Base-by-base conservation (phyloP, 2,113 vertebrate species). In the Nothocercus julius region DNA sequence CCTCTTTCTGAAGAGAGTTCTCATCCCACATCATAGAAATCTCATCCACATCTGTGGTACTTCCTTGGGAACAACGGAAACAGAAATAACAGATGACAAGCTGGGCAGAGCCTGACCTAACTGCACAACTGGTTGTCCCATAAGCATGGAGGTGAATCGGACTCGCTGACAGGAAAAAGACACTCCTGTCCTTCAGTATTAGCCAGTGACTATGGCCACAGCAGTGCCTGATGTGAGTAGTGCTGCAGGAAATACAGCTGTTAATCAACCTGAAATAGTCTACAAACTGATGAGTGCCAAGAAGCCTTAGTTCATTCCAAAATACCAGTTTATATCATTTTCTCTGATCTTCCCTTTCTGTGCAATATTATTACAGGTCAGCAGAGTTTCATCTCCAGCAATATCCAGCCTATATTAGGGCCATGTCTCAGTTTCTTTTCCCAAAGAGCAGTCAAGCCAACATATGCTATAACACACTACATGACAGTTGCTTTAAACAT, bases 41-140 rank as follows among this genome's bases (percentile, higher is more conserved):
- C 63, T 95, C 22, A 0, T 88, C 92, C 75, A 87, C 68, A 34
- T 80, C 75, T 89, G 67, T 85, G 69, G 42, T 78, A 69, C 32
- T 68, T 84, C 93, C 44, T 72, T 58, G 8, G n/a, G 81, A 94
- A 85, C 44, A 94, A 85, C 47, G 82, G 61, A 90, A 92, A 79
- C 56, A 87, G 81, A 85, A 90, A 82, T 58, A 91, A 76, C 89
- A 49, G 84, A 92, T 79, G 77, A 73, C 59, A 81, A 86, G 81
- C 59, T 63, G 76, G 68, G 45, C 51, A 83, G 68, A 88, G n/a
- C 3, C 45, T 76, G 54, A 88, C n/a, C 5, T 62, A 87, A 77
- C 22, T 3, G 0, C 0, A 0, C 42, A 87, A 68, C 84, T 63
- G 44, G 30, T 25, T 63, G 7, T 16, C 87, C 64, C 81, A 18